Evolutionary conservation across 2,113 vertebrate genomes (phyloP), one percentile per base, ranked within the genome.

Genomic region (Ahaetulla prasina): DNA sequence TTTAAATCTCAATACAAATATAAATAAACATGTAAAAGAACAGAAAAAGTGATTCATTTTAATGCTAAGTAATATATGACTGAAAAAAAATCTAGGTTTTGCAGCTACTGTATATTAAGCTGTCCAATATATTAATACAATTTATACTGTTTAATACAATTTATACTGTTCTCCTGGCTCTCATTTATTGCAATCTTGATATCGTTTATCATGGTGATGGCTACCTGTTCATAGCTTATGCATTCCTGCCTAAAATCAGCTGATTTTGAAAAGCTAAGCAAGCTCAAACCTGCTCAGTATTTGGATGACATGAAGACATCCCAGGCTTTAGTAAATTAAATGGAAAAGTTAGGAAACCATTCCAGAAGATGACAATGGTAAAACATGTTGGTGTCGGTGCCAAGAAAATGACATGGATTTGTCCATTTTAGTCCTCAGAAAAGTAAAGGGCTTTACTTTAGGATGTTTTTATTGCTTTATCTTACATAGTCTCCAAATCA

Each of bases 211-310:
- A 22, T 22, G 8, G 35, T 80, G 35, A 22, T 3, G 14, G 86
- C 54, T 92, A 80, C 86, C 90, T 95, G 95, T 93, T 91, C 90
- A 94, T 95, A 93, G 91, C 92, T 95, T 93, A 93, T 95, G 93
- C 92, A 92, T 92, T 80, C 16, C 35, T 22, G n/a, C 74, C 74
- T 80, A 80, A 80, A 80, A 80, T 80, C 0, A 8, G 18, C 74
- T 80, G 74, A 80, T 80, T 80, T 43, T 80, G 20, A 80, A 80
- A 43, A 43, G 35, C 35, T 43, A 80, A 22, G 35, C 74, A 43
- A 43, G 74, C 18, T 80, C 35, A 80, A 80, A 80, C 74, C 18
- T 43, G 35, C 35, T 80, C 18, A 80, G 35, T 80, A 43, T 80
- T 80, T 80, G 35, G 74, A 80, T 22, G 35, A 80, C 35, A 43